phyloP scores from a whole-genome alignment of 2,113 vertebrate species.

The Megaleporinus macrocephalus region DNA sequence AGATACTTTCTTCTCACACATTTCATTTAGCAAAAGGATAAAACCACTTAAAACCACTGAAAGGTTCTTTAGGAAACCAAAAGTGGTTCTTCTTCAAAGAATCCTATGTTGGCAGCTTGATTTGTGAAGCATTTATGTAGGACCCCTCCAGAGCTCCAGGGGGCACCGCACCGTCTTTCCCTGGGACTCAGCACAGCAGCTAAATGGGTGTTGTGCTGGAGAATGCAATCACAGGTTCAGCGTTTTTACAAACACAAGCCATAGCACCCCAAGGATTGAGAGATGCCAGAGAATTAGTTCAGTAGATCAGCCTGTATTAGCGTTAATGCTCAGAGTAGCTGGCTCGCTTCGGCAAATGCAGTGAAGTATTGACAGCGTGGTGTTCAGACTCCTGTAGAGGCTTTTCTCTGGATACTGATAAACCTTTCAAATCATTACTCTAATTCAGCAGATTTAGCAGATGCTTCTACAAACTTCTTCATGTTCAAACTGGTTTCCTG shows the following conservation, averaged over 20 bases:
- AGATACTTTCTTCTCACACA: too few relatives aligned
- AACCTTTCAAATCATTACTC: neutral
- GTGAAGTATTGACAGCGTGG: neutral
- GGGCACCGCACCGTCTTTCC: neutral
- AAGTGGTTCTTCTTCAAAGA: too few relatives aligned
- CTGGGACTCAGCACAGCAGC: conserved; percentile 36
- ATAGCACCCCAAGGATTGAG: conserved; percentile 20
- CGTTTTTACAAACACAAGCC: conserved; percentile 11
- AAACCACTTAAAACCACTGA: too few relatives aligned
- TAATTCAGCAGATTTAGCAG: conserved; percentile 6
- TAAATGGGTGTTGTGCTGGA: conserved; percentile 13
- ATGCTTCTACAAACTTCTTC: neutral
- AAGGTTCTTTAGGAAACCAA: too few relatives aligned
- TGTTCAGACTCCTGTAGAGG: neutral
- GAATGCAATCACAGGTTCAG: conserved; percentile 37
- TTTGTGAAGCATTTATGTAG: too few relatives aligned
- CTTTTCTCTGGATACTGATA: neutral
- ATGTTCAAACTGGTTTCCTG: neutral
- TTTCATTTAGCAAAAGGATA: too few relatives aligned
- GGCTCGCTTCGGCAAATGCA: neutral
- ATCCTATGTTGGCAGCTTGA: too few relatives aligned
- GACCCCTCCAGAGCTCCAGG: conserved; percentile 14
- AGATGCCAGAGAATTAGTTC: conserved; percentile 22
- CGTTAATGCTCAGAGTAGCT: conserved; percentile 15
- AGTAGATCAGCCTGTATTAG: conserved; percentile 32